Base-by-base conservation (phyloP, 1,140 invertebrate species). In the Bombyx mori region DNA sequence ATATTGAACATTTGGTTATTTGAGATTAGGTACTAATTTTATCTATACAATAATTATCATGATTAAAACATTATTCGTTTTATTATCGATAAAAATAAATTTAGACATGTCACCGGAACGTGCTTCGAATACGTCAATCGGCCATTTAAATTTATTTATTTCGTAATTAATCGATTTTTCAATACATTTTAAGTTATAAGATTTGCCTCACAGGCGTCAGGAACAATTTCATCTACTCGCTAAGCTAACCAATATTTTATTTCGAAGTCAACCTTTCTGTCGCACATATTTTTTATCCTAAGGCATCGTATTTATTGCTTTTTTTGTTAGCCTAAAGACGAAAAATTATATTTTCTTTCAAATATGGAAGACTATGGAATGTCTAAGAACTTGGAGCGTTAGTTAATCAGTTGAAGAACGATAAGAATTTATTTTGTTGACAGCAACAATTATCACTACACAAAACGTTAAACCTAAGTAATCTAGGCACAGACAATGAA, bases 211-310 rank as follows among this genome's bases (percentile, higher is more conserved):
- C 62, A 87, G 84, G 81, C 84, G 72, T 77, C 82, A 87, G 84
- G 84, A 87, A 87, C 84, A 87, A 81, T 82, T 84, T 87, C 74
- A 82, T 77, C 84, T 87, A 87, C 81, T 71, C 75, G 72, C 82
- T 87, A 87, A 78, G 56, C 75, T 82, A 74, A 79, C 79, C 75
- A 81, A 83, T 82, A 79, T 58, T 62, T 67, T 65, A 66, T 74
- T 71, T 71, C 70, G 75, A 69, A 58, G 62, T 51, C 49, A 58
- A 52, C 54, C 61, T 75, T 83, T 75, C 80, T 77, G 77, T 86
- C 80, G 82, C 82, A 86, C 82, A 83, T 82, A 86, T 81, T 83
- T 79, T 69, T 62, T 35, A 35, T 35, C 26, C 26, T 35, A 73
- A 79, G 53, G 12, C 22, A 26, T 45, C 53, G 44, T 53, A 49